A percentile compares a stretch with the other conserved stretches of the same genome.
Conservation (phyloP, 2,113 vertebrate genomes). For the Ochotona curzoniae region DNA sequence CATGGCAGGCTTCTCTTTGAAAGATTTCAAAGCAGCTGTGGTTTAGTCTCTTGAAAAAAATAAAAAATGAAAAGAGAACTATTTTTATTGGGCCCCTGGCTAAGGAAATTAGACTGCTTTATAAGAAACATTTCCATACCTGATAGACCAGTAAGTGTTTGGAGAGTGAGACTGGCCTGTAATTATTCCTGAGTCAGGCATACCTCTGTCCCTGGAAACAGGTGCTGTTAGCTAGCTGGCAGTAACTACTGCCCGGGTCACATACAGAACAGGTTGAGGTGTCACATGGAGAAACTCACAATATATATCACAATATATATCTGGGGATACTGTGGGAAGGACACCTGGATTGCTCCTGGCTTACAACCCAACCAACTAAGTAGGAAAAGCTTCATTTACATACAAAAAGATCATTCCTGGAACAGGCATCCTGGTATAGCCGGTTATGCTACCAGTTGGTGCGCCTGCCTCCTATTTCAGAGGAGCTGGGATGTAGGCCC, state of each 20-base stretch:
- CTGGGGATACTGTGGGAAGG: not conserved
- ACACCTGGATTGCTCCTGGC: not conserved
- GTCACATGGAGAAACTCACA: not conserved
- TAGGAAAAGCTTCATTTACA: not conserved
- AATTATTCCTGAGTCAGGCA: not conserved
- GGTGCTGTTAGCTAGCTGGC: not conserved
- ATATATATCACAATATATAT: not conserved
- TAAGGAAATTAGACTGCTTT: conserved; percentile 46
- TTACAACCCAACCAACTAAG: not conserved
- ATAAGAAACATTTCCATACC: not conserved
- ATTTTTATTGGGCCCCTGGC: not conserved
- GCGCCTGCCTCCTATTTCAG: no score
- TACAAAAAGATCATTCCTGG: not conserved
- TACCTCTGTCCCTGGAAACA: not conserved
- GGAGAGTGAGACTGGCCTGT: not conserved
- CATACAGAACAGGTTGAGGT: not conserved
- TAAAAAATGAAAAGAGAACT: not conserved
- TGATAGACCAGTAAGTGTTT: not conserved
- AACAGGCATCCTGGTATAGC: no score
- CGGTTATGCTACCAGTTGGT: no score
- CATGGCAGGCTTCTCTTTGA: not conserved
- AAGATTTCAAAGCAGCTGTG: conserved; percentile 19
- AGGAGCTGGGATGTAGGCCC: no score
- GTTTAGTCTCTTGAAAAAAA: not conserved
- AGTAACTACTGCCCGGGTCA: not conserved